Conservation (phyloP, 2,888 invertebrate genomes). For the Onthophagus sagittarius region DNA sequence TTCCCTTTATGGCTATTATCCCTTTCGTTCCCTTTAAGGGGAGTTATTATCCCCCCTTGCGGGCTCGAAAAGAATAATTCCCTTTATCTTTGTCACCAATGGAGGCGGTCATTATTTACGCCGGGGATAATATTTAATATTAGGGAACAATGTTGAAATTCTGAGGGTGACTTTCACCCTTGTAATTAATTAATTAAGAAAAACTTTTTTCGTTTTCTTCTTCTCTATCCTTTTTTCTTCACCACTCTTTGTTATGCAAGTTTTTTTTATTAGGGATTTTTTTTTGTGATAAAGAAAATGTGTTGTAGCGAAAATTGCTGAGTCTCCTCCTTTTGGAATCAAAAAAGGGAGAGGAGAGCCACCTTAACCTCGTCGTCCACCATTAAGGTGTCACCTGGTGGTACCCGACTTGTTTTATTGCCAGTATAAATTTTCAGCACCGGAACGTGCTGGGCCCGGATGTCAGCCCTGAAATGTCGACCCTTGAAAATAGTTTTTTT, state of each 20-base stretch:
- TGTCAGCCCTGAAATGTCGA: slow-evolving; percentile 9
- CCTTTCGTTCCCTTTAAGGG: neutral
- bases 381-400: slow-evolving; percentile 28
- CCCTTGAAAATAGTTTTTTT: slow-evolving; percentile 16
- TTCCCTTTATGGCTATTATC: neutral
- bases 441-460: slow-evolving; percentile 3
- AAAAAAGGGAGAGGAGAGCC: slow-evolving; percentile 8
- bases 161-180: slow-evolving; percentile 4
- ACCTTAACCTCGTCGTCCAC: slow-evolving; percentile 22
- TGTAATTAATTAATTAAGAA: slow-evolving; percentile 12
- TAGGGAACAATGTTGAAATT: slow-evolving; percentile 10
- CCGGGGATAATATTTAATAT: slow-evolving; percentile 8
- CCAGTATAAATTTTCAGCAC: slow-evolving; percentile 26
- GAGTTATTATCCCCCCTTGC: neutral
- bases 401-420: slow-evolving; percentile 27
- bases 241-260: no score
- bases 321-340: slow-evolving; percentile 5
- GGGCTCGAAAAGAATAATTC: neutral
- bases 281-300: neutral
- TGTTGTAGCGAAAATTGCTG: neutral
- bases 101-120: slow-evolving; percentile 13
- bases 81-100: neutral
- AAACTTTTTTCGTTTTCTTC: neutral
- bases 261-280: neutral
- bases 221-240: neutral